Conservation (phyloP, 2,888 invertebrate genomes). For the Hemaris fuciformis region DNA sequence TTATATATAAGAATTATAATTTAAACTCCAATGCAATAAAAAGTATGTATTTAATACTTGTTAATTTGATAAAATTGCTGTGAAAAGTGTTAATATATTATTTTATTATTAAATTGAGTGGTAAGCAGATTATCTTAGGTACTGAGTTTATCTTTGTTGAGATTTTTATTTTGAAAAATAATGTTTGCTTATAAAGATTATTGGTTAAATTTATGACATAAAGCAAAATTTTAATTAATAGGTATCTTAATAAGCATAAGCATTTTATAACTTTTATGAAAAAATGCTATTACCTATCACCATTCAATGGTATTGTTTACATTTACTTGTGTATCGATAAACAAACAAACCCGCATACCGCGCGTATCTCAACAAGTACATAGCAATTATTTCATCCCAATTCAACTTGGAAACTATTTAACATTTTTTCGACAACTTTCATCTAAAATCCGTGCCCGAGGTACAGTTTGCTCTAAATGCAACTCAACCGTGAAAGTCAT, state of each 20-base stretch:
- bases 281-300: slow-evolving; percentile 13
- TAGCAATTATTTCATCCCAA: background rate
- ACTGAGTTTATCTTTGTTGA: too few relatives aligned
- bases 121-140: too few relatives aligned
- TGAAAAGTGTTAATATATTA: too few relatives aligned
- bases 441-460: slow-evolving; percentile 61
- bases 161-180: too few relatives aligned
- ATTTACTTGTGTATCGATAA: slow-evolving; percentile 23
- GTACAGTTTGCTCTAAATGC: slow-evolving; percentile 77
- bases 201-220: too few relatives aligned
- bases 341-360: slow-evolving; percentile 35
- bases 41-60: too few relatives aligned
- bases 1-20: background rate
- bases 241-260: background rate
- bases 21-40: background rate
- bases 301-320: slow-evolving; percentile 36
- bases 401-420: slow-evolving; percentile 40
- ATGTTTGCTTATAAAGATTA: too few relatives aligned
- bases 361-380: slow-evolving; percentile 12
- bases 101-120: too few relatives aligned
- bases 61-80: background rate
- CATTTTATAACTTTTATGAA: background rate
- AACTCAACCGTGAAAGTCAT: slow-evolving; percentile 81
- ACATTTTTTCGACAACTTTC: slow-evolving; percentile 69
- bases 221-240: too few relatives aligned